A percentile compares a stretch with the other conserved stretches of the same genome.
phyloP scores from a whole-genome alignment of 2,113 vertebrate genomes.

The Cavia aperea region DNA sequence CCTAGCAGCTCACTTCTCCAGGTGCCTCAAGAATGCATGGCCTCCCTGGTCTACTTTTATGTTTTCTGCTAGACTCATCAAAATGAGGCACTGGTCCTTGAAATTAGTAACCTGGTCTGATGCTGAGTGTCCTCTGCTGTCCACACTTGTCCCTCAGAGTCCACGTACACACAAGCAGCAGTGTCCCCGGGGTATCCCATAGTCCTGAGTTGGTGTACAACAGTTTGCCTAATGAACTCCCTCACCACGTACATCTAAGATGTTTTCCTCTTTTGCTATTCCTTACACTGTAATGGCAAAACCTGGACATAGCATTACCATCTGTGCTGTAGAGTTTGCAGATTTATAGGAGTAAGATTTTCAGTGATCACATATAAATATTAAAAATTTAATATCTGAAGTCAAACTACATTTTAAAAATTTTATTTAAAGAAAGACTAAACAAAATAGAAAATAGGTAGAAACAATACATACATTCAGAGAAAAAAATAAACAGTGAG shows the following conservation, averaged over 20 bases:
- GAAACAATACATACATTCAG: no score
- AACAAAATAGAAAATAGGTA: no score
- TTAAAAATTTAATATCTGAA: not conserved
- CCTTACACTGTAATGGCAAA: not conserved
- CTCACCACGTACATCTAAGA: not conserved
- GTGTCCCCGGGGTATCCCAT: accelerated
- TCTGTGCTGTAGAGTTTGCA: not conserved
- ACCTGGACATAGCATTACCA: not conserved
- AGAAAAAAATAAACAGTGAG: no score
- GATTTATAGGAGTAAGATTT: not conserved
- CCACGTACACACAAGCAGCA: not conserved
- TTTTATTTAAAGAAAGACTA: not conserved
- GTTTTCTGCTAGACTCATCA: not conserved
- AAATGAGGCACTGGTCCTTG: not conserved
- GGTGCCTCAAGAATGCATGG: not conserved
- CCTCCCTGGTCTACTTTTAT: not conserved
- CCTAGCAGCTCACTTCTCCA: not conserved
- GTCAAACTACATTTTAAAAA: not conserved
- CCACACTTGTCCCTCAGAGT: not conserved
- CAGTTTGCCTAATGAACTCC: not conserved
- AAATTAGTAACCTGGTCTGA: not conserved
- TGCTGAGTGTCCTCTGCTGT: not conserved
- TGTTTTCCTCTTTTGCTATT: not conserved
- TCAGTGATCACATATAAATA: not conserved
- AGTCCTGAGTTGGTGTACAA: not conserved